These are phyloP conservation scores for Stigmatopora argus DNA, from an alignment of 2,113 vertebrate genomes.

Conservation along the genomic window DNA sequence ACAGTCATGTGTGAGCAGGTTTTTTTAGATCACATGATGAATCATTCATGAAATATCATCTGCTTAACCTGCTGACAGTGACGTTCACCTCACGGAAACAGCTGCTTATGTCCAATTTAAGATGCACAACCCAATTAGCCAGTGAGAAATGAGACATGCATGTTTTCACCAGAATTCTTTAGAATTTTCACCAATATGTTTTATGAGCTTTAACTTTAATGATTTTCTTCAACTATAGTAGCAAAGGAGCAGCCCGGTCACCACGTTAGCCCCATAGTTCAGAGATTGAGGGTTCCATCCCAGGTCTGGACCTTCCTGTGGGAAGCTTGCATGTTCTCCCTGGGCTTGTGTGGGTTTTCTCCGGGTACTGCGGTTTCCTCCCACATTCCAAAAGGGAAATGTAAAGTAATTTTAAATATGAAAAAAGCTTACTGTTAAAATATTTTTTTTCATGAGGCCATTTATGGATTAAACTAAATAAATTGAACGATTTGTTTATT, in stretches of 20 bases:
- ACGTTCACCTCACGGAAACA: conserved; percentile 6
- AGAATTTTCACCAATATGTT: neutral
- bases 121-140: neutral
- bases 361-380: too few species aligned
- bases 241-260: too few species aligned
- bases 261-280: too few species aligned
- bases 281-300: too few species aligned
- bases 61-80: conserved; percentile 6
- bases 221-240: neutral
- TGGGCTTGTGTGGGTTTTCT: too few species aligned
- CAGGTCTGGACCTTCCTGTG: conserved; percentile 7
- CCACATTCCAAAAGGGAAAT: too few species aligned
- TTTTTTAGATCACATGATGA: neutral
- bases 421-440: too few species aligned
- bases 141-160: neutral
- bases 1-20: neutral
- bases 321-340: neutral
- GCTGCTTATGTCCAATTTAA: conserved; percentile 3
- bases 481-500: too few species aligned
- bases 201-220: neutral
- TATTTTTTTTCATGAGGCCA: too few species aligned
- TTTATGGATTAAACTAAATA: too few species aligned
- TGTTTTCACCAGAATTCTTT: neutral
- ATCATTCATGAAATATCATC: conserved; percentile 11
- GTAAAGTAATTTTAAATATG: too few species aligned